Conservation (phyloP, 1,140 invertebrate genomes). For the Pseudomyrmex sp. region DNA sequence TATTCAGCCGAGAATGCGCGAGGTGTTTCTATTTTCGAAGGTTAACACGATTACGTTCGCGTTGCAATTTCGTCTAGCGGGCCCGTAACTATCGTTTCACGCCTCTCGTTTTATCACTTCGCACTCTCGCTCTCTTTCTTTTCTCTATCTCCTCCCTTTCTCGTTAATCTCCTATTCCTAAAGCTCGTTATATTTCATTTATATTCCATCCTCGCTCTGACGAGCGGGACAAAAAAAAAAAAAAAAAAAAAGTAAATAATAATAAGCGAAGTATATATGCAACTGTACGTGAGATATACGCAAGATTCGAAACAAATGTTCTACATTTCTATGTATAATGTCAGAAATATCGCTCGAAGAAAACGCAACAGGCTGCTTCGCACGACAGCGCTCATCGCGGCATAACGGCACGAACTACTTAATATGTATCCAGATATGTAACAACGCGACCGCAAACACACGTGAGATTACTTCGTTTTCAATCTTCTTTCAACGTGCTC, state of each 20-base stretch:
- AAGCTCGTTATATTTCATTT: constrained; percentile 46
- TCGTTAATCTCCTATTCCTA: neutral
- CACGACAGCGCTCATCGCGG: neutral
- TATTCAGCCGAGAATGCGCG: constrained; percentile 56
- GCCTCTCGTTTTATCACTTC: constrained; percentile 10
- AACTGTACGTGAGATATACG: too few species aligned
- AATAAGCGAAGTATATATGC: neutral
- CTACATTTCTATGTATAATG: neutral
- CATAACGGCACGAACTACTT: too few species aligned
- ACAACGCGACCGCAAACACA: constrained; percentile 27
- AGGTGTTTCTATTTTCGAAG: constrained; percentile 63
- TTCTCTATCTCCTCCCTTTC: neutral
- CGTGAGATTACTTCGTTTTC: constrained; percentile 31
- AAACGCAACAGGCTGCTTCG: constrained; percentile 35
- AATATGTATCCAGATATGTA: neutral
- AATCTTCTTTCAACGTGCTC: constrained; percentile 1
- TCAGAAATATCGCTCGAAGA: neutral
- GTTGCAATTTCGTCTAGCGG: constrained; percentile 48
- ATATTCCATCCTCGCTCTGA: neutral
- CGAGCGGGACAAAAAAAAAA: neutral
- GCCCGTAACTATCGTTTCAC: constrained; percentile 21
- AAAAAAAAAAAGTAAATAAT: constrained; percentile 32
- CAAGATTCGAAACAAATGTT: neutral
- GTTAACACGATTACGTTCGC: constrained; percentile 60
- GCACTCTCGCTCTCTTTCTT: neutral